Conservation (phyloP, 2,797 vertebrate genomes). For the Melanotaenia boesemani region DNA sequence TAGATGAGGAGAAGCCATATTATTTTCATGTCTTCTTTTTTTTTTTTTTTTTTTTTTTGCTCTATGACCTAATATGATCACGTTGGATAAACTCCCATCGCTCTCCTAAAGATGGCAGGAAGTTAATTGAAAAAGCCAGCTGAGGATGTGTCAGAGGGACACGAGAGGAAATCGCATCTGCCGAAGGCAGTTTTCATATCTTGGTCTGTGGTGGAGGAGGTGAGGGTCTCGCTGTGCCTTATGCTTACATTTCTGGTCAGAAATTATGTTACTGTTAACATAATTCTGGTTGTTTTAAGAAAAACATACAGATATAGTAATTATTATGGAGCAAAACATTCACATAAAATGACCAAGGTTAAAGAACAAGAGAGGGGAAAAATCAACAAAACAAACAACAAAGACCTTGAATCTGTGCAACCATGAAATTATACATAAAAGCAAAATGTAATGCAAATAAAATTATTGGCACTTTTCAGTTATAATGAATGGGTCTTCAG, state of each 20-base stretch:
- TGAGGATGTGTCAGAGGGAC: constrained; percentile 57
- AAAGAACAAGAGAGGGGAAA: neutral
- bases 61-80: constrained; percentile 64
- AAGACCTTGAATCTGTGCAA: neutral
- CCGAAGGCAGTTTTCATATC: constrained; percentile 33
- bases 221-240: constrained; percentile 20
- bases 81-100: constrained; percentile 59
- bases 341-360: neutral
- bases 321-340: neutral
- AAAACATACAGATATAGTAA: neutral
- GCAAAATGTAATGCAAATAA: neutral
- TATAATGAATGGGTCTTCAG: neutral
- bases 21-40: neutral
- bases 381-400: neutral
- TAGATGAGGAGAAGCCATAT: constrained; percentile 39
- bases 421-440: neutral
- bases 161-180: constrained; percentile 22
- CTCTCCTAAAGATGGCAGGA: constrained; percentile 69
- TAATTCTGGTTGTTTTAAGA: neutral
- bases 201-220: constrained; percentile 26
- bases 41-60: constrained; percentile 36
- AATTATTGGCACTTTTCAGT: neutral
- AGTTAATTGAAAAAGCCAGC: constrained; percentile 74
- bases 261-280: neutral
- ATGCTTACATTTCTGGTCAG: neutral